Percentiles rank a stretch among this genome's conserved stretches.
Evolutionary conservation across 2,113 vertebrate genomes (phyloP).

Genomic region (Dunckerocampus dactyliophorus): DNA sequence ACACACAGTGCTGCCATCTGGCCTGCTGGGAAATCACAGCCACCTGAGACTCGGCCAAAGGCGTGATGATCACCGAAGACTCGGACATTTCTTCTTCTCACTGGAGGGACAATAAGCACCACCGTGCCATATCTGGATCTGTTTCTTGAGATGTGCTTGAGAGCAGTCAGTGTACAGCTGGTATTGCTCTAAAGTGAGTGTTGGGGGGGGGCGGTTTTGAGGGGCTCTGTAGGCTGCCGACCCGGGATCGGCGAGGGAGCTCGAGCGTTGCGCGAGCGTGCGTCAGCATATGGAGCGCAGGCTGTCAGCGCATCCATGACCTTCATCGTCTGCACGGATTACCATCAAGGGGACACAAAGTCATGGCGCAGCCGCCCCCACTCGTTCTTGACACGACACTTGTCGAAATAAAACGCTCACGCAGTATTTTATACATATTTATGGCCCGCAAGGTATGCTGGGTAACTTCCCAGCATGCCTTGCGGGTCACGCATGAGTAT

Average conservation of each 20-base stretch:
- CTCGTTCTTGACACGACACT: no score
- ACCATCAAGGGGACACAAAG: neutral
- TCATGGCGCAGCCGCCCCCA: no score
- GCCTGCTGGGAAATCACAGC: constrained; percentile 70
- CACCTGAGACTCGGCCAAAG: constrained; percentile 68
- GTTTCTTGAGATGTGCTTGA: neutral
- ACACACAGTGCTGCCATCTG: constrained; percentile 74
- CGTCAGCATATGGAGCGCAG: constrained; percentile 47
- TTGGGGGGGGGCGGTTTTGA: no score
- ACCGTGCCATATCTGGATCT: no score
- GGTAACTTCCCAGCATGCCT: no score
- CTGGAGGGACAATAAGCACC: constrained; percentile 20
- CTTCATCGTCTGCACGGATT: constrained; percentile 5
- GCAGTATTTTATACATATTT: no score
- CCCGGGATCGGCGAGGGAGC: constrained; percentile 44
- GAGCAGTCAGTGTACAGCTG: neutral
- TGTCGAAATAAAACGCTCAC: no score
- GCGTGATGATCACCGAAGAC: constrained; percentile 56
- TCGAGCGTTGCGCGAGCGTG: constrained; percentile 38
- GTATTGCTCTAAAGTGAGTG: no score
- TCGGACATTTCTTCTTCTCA: constrained; percentile 52
- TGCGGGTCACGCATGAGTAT: no score
- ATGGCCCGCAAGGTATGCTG: no score
- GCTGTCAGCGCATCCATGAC: constrained; percentile 35
- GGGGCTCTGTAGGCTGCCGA: constrained; percentile 18